Conservation (phyloP, 1,140 invertebrate species). For the Battus philenor region DNA sequence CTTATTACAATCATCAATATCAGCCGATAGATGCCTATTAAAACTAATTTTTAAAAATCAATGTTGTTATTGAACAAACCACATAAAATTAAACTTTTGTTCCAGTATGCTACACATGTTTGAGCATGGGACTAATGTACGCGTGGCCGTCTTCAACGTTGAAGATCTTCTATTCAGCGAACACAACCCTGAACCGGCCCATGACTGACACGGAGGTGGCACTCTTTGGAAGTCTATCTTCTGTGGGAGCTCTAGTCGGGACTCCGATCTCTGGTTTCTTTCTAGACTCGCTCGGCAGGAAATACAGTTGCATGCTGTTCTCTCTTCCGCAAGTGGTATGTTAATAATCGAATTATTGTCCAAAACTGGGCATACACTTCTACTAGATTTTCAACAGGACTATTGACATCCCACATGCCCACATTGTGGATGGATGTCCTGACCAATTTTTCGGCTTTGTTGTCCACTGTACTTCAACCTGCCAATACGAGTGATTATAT, state of each 20-base stretch:
- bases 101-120: constrained; percentile 45
- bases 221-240: constrained; percentile 40
- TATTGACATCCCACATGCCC: constrained; percentile 3
- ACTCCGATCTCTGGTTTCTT: constrained; percentile 34
- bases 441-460: background rate
- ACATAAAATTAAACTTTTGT: too few relatives aligned
- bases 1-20: too few relatives aligned
- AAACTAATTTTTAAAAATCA: too few relatives aligned
- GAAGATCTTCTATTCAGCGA: constrained; percentile 37
- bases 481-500: too few relatives aligned
- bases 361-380: too few relatives aligned
- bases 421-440: constrained; percentile 3
- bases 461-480: too few relatives aligned
- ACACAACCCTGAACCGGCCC: constrained; percentile 42
- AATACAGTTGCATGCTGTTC: constrained; percentile 31
- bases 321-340: constrained; percentile 36
- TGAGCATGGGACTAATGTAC: constrained; percentile 38
- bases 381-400: too few relatives aligned
- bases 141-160: constrained; percentile 51
- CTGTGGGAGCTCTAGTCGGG: constrained; percentile 36
- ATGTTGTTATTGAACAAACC: too few relatives aligned
- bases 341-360: too few relatives aligned
- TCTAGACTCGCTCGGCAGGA: constrained; percentile 45
- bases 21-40: too few relatives aligned
- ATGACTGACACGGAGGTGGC: constrained; percentile 45